A percentile compares a stretch with the other conserved stretches of the same genome.
These are phyloP conservation scores for Fragum sueziense DNA, from an alignment of 2,888 invertebrate species.

Conservation along the genomic window DNA sequence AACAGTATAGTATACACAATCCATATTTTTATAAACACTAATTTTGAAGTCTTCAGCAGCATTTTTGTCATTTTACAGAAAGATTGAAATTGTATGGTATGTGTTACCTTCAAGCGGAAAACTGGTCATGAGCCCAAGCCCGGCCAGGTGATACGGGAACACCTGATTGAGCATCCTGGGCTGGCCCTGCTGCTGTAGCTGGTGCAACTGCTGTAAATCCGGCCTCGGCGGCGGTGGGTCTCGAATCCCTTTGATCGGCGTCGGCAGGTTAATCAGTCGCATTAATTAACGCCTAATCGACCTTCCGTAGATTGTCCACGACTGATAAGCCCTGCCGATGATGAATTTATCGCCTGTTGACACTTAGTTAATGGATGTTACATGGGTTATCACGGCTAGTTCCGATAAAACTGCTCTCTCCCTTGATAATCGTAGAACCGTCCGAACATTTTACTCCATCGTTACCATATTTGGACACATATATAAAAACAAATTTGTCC, in stretches of 20 bases:
- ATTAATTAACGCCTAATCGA: conserved; percentile 27
- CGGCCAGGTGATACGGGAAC: conserved; percentile 73
- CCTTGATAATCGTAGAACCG: not conserved
- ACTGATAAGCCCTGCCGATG: conserved; percentile 12
- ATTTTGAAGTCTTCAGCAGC: too few species aligned
- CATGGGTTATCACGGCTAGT: conserved; percentile 8
- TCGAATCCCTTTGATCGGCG: conserved; percentile 32
- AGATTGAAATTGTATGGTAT: not conserved
- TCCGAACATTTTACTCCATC: not conserved
- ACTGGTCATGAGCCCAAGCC: conserved; percentile 71
- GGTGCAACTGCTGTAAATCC: too few species aligned
- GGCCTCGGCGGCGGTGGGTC: too few species aligned
- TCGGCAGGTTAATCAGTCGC: conserved; percentile 36
- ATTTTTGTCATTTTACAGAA: too few species aligned
- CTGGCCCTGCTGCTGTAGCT: not conserved
- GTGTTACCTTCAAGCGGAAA: conserved; percentile 73
- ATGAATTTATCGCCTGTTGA: conserved; percentile 18
- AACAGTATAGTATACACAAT: too few species aligned
- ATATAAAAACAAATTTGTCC: too few species aligned
- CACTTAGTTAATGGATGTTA: conserved; percentile 13
- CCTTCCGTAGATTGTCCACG: conserved; percentile 3
- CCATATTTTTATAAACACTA: too few species aligned
- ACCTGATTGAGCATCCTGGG: conserved; percentile 70
- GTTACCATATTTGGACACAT: not conserved
- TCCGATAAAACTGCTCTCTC: not conserved